Evolutionary conservation across 2,797 vertebrate genomes (phyloP).

Genomic region (Tragopan temminckii): DNA sequence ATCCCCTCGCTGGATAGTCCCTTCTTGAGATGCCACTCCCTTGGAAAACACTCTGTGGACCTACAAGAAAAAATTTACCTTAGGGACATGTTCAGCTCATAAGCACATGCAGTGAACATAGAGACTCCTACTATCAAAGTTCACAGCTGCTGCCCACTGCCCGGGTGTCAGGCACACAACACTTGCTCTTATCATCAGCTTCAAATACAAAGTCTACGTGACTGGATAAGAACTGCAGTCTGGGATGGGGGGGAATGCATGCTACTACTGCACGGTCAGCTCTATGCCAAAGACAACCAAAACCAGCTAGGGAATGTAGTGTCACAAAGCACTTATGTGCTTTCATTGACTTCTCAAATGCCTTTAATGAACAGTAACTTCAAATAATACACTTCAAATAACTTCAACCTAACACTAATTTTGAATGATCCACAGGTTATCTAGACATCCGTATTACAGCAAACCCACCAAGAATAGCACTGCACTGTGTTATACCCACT

Average conservation of each 20-base stretch:
- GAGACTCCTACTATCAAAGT: not conserved
- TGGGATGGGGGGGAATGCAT: not conserved
- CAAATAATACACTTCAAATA: not conserved
- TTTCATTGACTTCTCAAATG: not conserved
- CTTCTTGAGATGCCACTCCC: slow-evolving; percentile 89
- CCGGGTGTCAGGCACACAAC: not conserved
- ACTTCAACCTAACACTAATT: not conserved
- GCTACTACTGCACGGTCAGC: not conserved
- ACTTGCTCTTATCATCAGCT: not conserved
- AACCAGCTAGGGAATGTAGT: not conserved
- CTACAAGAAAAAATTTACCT: slow-evolving; percentile 76
- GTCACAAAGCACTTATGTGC: not conserved
- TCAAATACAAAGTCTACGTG: not conserved
- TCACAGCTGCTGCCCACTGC: not conserved
- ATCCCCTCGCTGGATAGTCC: slow-evolving; percentile 90
- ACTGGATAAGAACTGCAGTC: not conserved
- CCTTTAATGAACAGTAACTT: not conserved
- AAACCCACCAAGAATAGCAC: not conserved
- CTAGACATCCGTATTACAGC: fast-evolving
- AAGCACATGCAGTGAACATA: not conserved
- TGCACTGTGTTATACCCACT: fast-evolving
- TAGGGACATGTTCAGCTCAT: not conserved
- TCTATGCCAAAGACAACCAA: not conserved
- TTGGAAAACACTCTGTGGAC: slow-evolving; percentile 94
- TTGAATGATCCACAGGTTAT: not conserved